phyloP scores from a whole-genome alignment of 2,888 invertebrate species.

The Drosophila antonietae region DNA sequence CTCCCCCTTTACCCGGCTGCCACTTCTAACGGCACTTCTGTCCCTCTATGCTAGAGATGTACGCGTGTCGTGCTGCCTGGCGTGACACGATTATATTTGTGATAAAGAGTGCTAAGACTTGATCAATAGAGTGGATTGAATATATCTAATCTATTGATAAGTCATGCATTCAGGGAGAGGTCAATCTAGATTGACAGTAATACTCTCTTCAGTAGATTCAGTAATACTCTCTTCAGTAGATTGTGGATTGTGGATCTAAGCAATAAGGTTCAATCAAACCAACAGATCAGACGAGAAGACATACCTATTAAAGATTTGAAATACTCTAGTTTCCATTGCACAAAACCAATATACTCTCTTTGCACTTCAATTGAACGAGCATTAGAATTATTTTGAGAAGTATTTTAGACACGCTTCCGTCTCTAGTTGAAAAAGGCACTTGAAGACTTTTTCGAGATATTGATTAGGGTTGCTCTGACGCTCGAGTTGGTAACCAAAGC shows the following conservation, averaged over 20 bases:
- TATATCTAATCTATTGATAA: not conserved
- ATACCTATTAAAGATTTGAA: no score
- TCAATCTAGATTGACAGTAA: not conserved
- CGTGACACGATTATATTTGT: not conserved
- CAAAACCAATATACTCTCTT: slow-evolving; percentile 1
- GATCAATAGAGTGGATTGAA: not conserved
- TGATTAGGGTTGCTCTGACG: slow-evolving; percentile 61
- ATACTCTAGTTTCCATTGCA: not conserved
- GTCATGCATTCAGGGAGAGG: not conserved
- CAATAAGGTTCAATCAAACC: not conserved
- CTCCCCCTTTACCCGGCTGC: slow-evolving; percentile 15
- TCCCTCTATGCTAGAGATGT: slow-evolving; percentile 2
- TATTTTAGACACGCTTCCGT: slow-evolving; percentile 7
- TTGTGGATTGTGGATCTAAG: no score
- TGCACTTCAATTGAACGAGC: no score
- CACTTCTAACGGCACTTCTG: slow-evolving; percentile 43
- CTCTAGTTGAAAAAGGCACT: slow-evolving; percentile 49
- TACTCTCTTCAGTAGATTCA: not conserved
- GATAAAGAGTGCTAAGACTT: not conserved
- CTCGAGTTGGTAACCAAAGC: slow-evolving; percentile 35
- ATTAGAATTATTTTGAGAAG: not conserved
- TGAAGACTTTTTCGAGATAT: slow-evolving; percentile 69
- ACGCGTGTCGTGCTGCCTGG: not conserved
- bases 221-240: not conserved
- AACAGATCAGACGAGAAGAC: not conserved